phyloP scores from a whole-genome alignment of 2,797 vertebrate species.

The Erethizon dorsatum region DNA sequence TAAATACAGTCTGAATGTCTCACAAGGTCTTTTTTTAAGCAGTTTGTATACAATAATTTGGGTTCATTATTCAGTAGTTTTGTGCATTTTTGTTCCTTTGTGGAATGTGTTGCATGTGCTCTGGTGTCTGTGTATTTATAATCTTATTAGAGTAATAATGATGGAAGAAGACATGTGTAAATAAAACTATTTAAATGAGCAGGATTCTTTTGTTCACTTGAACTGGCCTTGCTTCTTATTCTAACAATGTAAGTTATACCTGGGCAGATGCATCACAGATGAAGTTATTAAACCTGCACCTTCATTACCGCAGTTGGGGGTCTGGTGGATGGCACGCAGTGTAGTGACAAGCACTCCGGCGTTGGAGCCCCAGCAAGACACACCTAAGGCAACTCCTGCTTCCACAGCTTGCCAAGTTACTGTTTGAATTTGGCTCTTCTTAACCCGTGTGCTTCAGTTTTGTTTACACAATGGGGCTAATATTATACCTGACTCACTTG shows the following conservation, averaged over 20 bases:
- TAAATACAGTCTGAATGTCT: conserved; percentile 84
- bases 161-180: conserved; percentile 81
- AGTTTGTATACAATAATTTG: conserved; percentile 82
- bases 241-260: conserved; percentile 72
- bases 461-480: conserved; percentile 13
- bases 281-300: conserved; percentile 47
- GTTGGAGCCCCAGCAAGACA: not conserved
- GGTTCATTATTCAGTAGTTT: conserved; percentile 81
- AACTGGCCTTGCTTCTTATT: conserved; percentile 79
- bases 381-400: not conserved
- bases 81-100: conserved; percentile 82
- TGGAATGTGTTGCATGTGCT: conserved; percentile 84
- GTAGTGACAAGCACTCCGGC: not conserved
- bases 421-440: not conserved
- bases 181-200: conserved; percentile 83
- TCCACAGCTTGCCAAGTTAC: not conserved
- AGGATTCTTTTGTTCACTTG: conserved; percentile 75
- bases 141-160: conserved; percentile 78
- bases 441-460: not conserved
- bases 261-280: conserved; percentile 76
- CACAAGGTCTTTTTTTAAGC: conserved; percentile 79
- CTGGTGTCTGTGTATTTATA: conserved; percentile 70
- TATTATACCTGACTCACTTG: not conserved
- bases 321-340: not conserved
- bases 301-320: conserved; percentile 54